These are phyloP conservation scores for Anthoscopus minutus DNA, from an alignment of 2,113 vertebrate species.

Conservation along the genomic window DNA sequence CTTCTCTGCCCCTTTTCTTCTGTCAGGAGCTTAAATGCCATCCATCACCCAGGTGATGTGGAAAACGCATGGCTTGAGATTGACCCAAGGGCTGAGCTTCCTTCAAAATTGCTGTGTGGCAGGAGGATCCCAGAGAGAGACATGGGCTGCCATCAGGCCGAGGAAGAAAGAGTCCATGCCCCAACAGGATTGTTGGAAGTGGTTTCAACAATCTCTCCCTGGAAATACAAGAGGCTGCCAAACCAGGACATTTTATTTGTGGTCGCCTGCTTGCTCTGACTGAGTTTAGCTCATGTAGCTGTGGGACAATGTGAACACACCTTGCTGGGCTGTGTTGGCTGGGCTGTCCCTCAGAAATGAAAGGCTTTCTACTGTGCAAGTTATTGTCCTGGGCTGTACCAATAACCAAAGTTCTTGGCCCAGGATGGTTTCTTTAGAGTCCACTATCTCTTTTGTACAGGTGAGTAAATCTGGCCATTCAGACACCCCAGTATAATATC, in stretches of 20 bases:
- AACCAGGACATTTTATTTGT: not conserved
- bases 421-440: not conserved
- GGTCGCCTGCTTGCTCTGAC: not conserved
- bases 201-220: not conserved
- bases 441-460: not conserved
- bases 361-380: not conserved
- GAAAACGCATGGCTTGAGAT: not conserved
- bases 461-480: not conserved
- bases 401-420: not conserved
- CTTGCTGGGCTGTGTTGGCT: not conserved
- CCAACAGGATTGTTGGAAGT: rapidly evolving
- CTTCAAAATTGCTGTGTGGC: not conserved
- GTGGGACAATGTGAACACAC: not conserved
- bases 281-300: not conserved
- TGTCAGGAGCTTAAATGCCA: not conserved
- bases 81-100: not conserved
- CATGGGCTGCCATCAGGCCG: not conserved
- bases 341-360: not conserved
- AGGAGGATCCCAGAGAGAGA: not conserved
- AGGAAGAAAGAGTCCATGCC: rapidly evolving
- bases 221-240: not conserved
- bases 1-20: not conserved
- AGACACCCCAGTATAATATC: not conserved
- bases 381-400: not conserved
- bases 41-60: not conserved